A percentile compares a stretch with the other conserved stretches of the same genome.
These are phyloP conservation scores for Amphiprion percula DNA, from an alignment of 2,113 vertebrate species.

Conservation along the genomic window DNA sequence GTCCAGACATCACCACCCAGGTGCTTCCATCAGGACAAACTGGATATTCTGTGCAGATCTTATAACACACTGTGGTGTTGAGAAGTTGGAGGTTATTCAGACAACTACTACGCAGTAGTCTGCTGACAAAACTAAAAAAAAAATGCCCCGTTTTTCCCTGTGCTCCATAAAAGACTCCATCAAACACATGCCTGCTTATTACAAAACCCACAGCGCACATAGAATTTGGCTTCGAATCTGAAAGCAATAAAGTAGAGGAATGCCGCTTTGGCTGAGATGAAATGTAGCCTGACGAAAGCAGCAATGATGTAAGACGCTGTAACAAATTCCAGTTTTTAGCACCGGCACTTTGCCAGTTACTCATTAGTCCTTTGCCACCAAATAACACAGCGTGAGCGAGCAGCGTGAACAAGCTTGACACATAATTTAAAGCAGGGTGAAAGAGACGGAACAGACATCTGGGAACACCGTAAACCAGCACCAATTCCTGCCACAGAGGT, in stretches of 20 bases:
- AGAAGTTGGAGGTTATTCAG: background rate
- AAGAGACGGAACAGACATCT: too few relatives aligned
- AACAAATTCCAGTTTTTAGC: slow-evolving; percentile 39
- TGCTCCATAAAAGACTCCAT: slow-evolving; percentile 29
- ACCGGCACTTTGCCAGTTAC: slow-evolving; percentile 19
- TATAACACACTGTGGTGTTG: background rate
- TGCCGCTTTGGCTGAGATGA: slow-evolving; percentile 36
- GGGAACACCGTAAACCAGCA: background rate
- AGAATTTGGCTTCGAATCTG: slow-evolving; percentile 41
- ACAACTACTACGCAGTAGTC: background rate
- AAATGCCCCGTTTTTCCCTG: background rate
- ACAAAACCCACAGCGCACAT: background rate
- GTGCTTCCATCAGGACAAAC: too few relatives aligned
- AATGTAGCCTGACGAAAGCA: slow-evolving; percentile 22
- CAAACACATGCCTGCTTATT: slow-evolving; percentile 19
- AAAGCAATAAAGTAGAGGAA: slow-evolving; percentile 53
- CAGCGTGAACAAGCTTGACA: background rate
- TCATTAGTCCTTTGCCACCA: slow-evolving; percentile 32
- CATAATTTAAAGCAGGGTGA: too few relatives aligned
- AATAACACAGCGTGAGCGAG: background rate
- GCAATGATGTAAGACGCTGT: slow-evolving; percentile 28
- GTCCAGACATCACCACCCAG: too few relatives aligned
- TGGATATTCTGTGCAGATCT: background rate
- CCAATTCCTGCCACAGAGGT: background rate
- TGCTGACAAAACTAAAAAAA: background rate